Percentiles rank a stretch among this genome's conserved stretches.
Conservation (phyloP, 2,888 invertebrate species). For the Galerucella pusilla region DNA sequence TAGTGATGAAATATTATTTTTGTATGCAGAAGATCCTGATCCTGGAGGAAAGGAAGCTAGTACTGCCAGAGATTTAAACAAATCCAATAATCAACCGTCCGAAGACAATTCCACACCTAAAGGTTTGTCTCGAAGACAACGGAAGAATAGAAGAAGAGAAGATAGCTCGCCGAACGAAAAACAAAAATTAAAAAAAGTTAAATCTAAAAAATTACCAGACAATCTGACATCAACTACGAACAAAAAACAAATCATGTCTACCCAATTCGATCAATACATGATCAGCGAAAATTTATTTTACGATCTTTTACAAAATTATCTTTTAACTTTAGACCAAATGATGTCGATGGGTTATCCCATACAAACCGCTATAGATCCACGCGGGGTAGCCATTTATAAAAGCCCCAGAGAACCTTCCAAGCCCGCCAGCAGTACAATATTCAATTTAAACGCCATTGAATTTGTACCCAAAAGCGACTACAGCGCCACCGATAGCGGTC, state of each 20-base stretch:
- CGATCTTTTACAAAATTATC: conserved; percentile 72
- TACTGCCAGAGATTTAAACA: conserved; percentile 57
- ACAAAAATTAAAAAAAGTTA: conserved; percentile 46
- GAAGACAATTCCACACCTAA: conserved; percentile 65
- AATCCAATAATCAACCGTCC: conserved; percentile 64
- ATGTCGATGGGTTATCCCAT: conserved; percentile 79
- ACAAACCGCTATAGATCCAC: conserved; percentile 65
- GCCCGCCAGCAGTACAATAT: conserved; percentile 47
- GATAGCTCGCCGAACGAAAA: conserved; percentile 53
- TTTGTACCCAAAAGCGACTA: conserved; percentile 68
- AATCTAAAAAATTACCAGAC: conserved; percentile 36
- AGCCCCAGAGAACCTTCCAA: conserved; percentile 16
- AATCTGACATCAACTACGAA: not conserved
- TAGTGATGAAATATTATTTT: conserved; percentile 50
- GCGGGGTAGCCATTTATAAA: conserved; percentile 25
- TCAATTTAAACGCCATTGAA: conserved; percentile 77
- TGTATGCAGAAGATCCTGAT: conserved; percentile 64
- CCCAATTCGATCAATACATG: conserved; percentile 63
- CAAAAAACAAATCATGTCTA: conserved; percentile 41
- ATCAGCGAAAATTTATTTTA: conserved; percentile 69
- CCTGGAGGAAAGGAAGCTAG: conserved; percentile 59
- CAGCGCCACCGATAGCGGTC: conserved; percentile 50
- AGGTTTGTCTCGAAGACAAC: conserved; percentile 68
- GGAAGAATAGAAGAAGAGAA: conserved; percentile 64
- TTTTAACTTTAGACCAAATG: conserved; percentile 72